These are phyloP conservation scores for Actinopyga echinites DNA, from an alignment of 53 echinoderm and acorn worm genomes.

Conservation along the genomic window DNA sequence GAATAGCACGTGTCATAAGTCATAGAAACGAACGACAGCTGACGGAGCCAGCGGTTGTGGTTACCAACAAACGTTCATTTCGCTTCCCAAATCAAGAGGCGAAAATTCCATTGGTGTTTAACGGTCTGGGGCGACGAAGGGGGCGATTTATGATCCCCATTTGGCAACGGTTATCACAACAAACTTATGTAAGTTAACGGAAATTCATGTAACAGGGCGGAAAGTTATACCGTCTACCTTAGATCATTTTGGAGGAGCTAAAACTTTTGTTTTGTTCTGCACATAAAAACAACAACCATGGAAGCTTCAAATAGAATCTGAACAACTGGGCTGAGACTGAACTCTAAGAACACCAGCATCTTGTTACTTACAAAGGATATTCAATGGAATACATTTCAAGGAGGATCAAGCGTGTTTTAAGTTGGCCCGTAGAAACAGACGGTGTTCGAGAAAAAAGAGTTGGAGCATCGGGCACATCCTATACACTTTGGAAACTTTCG, in stretches of 20 bases:
- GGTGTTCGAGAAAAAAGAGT: no score
- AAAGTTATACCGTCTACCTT: background rate
- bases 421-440: no score
- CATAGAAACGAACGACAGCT: conserved; percentile 25
- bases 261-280: background rate
- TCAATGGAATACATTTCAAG: no score
- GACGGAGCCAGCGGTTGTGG: conserved; percentile 32
- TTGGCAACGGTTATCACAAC: conserved; percentile 25
- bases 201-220: background rate
- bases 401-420: no score
- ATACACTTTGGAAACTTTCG: no score
- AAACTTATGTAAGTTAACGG: conserved; percentile 26
- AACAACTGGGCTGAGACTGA: no score
- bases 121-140: conserved; percentile 42
- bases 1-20: conserved; percentile 45
- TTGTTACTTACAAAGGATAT: no score
- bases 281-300: background rate
- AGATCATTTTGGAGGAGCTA: background rate
- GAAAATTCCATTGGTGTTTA: conserved; percentile 35
- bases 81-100: conserved; percentile 33
- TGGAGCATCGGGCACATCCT: no score
- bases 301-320: no score
- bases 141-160: conserved; percentile 30
- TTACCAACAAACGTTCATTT: conserved; percentile 22
- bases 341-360: no score